Conservation (phyloP, 2,113 vertebrate species). For the Onychostruthus taczanowskii region DNA sequence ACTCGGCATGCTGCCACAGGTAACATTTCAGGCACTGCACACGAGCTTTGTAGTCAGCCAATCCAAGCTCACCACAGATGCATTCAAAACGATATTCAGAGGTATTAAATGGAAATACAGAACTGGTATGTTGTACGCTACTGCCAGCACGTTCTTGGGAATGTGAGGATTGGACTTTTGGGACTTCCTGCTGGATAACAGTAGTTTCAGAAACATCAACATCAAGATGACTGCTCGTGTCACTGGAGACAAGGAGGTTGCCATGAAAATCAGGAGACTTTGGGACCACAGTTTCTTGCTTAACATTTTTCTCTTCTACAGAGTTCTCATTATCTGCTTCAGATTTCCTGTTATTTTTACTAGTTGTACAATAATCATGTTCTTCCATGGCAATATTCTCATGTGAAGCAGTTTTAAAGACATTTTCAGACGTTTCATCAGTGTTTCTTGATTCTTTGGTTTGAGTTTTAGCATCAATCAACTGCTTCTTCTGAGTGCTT, state of each 20-base stretch:
- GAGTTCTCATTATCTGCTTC: not conserved
- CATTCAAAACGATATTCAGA: slow-evolving; percentile 93
- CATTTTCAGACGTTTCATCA: slow-evolving; percentile 39
- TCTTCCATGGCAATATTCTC: slow-evolving; percentile 68
- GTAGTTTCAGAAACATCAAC: not conserved
- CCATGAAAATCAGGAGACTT: not conserved
- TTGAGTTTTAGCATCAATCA: slow-evolving; percentile 32
- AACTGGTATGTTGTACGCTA: slow-evolving; percentile 9
- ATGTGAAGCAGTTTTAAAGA: not conserved
- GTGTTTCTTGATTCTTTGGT: slow-evolving; percentile 53
- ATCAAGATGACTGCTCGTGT: not conserved
- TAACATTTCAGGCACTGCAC: slow-evolving; percentile 96
- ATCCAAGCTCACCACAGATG: slow-evolving; percentile 91
- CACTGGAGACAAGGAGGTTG: not conserved
- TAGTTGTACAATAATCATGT: slow-evolving; percentile 73
- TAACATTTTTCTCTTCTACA: not conserved
- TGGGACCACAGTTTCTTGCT: not conserved
- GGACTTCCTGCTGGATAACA: not conserved
- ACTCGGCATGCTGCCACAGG: slow-evolving; percentile 95
- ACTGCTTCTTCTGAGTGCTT: slow-evolving; percentile 54
- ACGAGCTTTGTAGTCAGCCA: slow-evolving; percentile 88
- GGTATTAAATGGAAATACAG: slow-evolving; percentile 79
- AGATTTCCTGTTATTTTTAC: slow-evolving; percentile 16
- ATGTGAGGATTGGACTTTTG: not conserved
- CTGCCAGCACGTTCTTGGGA: slow-evolving; percentile 36